These are phyloP conservation scores for Temnopleurus reevesii DNA, from an alignment of 53 echinoderm and acorn worm genomes.

Conservation along the genomic window DNA sequence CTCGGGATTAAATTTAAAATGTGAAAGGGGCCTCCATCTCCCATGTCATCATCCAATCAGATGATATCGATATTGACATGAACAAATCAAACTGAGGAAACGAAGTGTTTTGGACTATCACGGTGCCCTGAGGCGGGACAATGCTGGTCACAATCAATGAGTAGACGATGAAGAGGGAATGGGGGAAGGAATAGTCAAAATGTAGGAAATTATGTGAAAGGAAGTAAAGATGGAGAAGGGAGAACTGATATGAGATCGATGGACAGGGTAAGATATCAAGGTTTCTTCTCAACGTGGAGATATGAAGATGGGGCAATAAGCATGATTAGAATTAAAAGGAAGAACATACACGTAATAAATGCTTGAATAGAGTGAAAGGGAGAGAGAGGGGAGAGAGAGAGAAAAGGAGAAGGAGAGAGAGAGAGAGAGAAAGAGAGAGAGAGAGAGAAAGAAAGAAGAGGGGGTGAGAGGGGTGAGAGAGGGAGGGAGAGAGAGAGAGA, in stretches of 20 bases:
- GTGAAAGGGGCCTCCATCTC: neutral
- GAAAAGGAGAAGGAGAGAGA: neutral
- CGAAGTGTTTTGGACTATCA: constrained; percentile 21
- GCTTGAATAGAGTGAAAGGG: neutral
- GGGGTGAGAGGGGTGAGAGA: neutral
- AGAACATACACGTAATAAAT: neutral
- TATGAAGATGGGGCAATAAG: no score
- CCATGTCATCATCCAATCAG: neutral
- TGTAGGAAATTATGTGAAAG: no score
- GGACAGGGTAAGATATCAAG: no score
- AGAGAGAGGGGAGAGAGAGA: neutral
- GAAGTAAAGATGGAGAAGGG: no score
- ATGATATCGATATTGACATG: constrained; percentile 32
- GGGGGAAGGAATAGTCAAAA: neutral
- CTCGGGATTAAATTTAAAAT: neutral
- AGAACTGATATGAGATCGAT: no score
- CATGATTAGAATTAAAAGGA: no score
- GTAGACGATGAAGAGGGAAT: neutral
- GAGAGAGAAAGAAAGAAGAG: neutral
- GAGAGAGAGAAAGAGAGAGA: neutral
- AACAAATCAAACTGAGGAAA: neutral
- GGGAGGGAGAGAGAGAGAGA: neutral
- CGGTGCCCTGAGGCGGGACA: constrained; percentile 1
- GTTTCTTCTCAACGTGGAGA: no score
- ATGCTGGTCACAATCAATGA: neutral